These are phyloP conservation scores for Cordilura impudica DNA, from an alignment of 2,888 invertebrate species.

Conservation along the genomic window DNA sequence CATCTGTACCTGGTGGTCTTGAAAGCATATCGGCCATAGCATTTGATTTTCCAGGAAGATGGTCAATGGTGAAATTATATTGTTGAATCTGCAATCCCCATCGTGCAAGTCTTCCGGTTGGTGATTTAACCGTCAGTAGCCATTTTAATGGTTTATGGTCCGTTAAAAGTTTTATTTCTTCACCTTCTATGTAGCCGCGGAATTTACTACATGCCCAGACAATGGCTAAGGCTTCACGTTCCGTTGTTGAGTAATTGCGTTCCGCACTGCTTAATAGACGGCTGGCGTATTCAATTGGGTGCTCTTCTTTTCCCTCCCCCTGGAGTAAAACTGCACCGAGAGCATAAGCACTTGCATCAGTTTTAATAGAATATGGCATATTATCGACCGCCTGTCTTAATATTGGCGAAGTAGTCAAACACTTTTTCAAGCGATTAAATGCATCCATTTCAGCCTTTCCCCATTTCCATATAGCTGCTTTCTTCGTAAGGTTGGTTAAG, in stretches of 20 bases:
- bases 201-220: too few species aligned
- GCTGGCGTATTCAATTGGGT: slow-evolving; percentile 60
- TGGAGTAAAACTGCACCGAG: too few species aligned
- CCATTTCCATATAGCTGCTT: too few species aligned
- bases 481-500: too few species aligned
- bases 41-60: too few species aligned
- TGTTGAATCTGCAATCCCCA: slow-evolving; percentile 77
- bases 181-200: slow-evolving; percentile 74
- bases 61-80: slow-evolving; percentile 72
- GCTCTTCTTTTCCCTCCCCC: slow-evolving; percentile 29
- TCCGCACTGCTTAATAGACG: slow-evolving; percentile 68
- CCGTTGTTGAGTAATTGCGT: slow-evolving; percentile 74
- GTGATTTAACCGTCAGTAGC: slow-evolving; percentile 75
- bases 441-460: too few species aligned
- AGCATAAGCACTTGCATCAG: slow-evolving; percentile 11
- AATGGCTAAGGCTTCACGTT: slow-evolving; percentile 72
- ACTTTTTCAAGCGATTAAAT: too few species aligned
- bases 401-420: too few species aligned
- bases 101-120: slow-evolving; percentile 74
- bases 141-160: slow-evolving; percentile 79
- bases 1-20: too few species aligned
- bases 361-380: too few species aligned
- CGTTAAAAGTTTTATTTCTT: slow-evolving; percentile 68
- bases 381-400: too few species aligned
- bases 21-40: too few species aligned